Conservation (phyloP, 2,888 invertebrate genomes). For the Spodoptera picta region DNA sequence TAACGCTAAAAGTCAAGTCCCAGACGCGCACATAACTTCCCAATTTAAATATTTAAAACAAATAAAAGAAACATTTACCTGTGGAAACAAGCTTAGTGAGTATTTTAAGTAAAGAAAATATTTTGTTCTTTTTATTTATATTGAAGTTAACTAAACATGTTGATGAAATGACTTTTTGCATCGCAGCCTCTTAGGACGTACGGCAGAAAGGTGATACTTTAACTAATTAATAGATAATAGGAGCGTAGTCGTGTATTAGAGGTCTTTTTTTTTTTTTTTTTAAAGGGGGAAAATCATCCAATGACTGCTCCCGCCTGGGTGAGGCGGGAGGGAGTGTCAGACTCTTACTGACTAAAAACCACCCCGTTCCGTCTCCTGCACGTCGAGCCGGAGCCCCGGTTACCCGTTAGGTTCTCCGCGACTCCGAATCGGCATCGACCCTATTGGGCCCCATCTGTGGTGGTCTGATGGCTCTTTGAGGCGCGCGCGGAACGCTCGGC, state of each 20-base stretch:
- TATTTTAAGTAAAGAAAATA: conserved; percentile 24
- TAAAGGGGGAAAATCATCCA: too few species aligned
- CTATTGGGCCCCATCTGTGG: too few species aligned
- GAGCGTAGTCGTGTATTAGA: conserved; percentile 58
- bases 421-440: too few species aligned
- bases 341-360: too few species aligned
- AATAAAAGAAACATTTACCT: conserved; percentile 13
- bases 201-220: conserved; percentile 83
- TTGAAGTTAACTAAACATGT: conserved; percentile 56
- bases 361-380: too few species aligned
- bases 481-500: too few species aligned
- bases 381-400: too few species aligned
- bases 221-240: conserved; percentile 61
- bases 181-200: conserved; percentile 87
- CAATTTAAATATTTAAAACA: conserved; percentile 20
- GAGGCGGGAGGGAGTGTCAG: too few species aligned
- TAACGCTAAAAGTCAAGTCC: conserved; percentile 7
- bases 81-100: conserved; percentile 13
- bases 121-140: conserved; percentile 36
- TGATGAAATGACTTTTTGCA: conserved; percentile 79
- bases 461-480: too few species aligned
- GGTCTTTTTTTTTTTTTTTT: too few species aligned
- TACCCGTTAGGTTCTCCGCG: too few species aligned
- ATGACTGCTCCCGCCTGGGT: too few species aligned
- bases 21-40: conserved; percentile 28